Evolutionary conservation across 2,888 invertebrate genomes (phyloP).

Genomic region (Scotopteryx bipunctaria): DNA sequence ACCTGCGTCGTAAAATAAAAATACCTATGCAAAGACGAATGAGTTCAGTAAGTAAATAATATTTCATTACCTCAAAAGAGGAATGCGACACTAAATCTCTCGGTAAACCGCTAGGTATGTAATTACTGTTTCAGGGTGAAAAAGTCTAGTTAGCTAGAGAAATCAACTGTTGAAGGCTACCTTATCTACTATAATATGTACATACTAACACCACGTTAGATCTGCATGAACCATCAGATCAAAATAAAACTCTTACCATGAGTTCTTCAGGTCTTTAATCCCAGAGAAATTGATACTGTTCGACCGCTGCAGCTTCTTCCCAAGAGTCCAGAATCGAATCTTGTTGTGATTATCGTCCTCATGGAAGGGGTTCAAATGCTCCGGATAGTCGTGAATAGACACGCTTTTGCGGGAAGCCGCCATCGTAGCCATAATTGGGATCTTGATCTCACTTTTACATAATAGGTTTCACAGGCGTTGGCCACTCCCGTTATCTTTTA

Average conservation of each 20-base stretch:
- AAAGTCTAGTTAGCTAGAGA: slow-evolving; percentile 35
- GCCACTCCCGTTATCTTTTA: slow-evolving; percentile 77
- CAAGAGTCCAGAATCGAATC: slow-evolving; percentile 84
- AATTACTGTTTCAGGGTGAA: slow-evolving; percentile 47
- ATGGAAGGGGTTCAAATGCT: slow-evolving; percentile 89
- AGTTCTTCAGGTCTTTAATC: slow-evolving; percentile 81
- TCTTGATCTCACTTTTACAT: slow-evolving; percentile 65
- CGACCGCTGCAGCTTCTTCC: slow-evolving; percentile 77
- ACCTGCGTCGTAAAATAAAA: too few relatives aligned
- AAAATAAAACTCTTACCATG: slow-evolving; percentile 75
- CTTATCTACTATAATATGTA: neutral
- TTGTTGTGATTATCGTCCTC: slow-evolving; percentile 86
- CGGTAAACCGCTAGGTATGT: slow-evolving; percentile 39
- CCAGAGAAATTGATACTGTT: slow-evolving; percentile 86
- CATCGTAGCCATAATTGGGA: slow-evolving; percentile 66
- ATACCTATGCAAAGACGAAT: neutral
- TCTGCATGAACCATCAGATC: too few relatives aligned
- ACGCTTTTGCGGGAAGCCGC: slow-evolving; percentile 74
- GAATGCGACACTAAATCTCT: slow-evolving; percentile 17
- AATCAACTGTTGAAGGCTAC: slow-evolving; percentile 41
- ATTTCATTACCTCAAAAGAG: slow-evolving; percentile 4
- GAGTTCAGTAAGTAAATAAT: neutral
- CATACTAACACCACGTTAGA: too few relatives aligned
- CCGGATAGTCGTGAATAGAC: slow-evolving; percentile 88
- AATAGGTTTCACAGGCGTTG: slow-evolving; percentile 66